Evolutionary conservation across 1,140 invertebrate species (phyloP).

Genomic region (Battus philenor): DNA sequence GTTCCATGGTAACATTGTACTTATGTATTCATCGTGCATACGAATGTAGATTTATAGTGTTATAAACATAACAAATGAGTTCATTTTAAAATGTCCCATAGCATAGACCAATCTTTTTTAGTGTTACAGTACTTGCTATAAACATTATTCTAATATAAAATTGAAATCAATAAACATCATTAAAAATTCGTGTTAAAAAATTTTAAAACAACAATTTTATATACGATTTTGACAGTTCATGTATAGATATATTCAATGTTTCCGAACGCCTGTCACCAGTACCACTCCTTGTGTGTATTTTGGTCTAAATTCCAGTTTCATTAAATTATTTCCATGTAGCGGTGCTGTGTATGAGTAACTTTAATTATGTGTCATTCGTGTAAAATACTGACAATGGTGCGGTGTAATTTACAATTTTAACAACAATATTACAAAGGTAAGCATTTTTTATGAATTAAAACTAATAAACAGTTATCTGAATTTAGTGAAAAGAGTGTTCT

Average conservation of each 20-base stretch:
- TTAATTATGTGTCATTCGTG: slow-evolving; percentile 18
- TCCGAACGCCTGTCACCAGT: slow-evolving; percentile 40
- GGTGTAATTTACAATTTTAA: background rate
- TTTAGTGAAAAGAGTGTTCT: no score
- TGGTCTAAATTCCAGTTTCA: slow-evolving; percentile 25
- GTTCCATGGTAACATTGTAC: slow-evolving; percentile 3
- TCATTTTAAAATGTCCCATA: no score
- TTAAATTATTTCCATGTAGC: slow-evolving; percentile 6
- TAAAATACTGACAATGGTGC: slow-evolving; percentile 2
- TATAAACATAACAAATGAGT: no score
- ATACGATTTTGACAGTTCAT: slow-evolving; percentile 5
- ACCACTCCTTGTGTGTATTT: slow-evolving; percentile 49
- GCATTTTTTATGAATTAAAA: background rate
- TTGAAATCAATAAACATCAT: no score
- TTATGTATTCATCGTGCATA: no score
- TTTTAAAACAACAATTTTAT: background rate
- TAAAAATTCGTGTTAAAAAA: no score
- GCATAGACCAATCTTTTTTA: no score
- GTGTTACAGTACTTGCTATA: no score
- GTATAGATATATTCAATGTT: slow-evolving; percentile 14
- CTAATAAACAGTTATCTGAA: no score
- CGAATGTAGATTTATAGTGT: background rate
- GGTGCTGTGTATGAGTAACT: slow-evolving; percentile 15
- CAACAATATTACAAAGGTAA: slow-evolving; percentile 3
- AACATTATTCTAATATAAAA: no score